Base-by-base conservation (phyloP, 2,888 invertebrate species). In the Agapostemon virescens region DNA sequence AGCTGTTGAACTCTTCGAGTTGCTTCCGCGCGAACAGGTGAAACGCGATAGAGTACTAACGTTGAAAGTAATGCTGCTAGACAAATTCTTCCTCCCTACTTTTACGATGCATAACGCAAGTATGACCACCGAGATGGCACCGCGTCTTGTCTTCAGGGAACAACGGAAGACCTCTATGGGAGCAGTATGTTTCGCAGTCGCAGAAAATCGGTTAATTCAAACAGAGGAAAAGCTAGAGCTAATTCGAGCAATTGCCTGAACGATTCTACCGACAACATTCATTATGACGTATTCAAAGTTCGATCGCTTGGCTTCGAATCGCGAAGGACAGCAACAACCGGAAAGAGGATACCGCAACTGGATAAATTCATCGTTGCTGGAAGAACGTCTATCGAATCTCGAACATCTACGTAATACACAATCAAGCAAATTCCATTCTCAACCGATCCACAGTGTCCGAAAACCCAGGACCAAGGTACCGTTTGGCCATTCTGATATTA, bases 101-200 rank as follows among this genome's bases (percentile, higher is more conserved):
- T 30, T 4, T 2, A 23, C 42, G 26, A 58, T n/a, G 30, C 49
- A 5, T n/a, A 55, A 58, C 49, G 26, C 49, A 23, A 40, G 40
- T 23, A 15, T 40, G 36, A 23, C 20, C 33, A 52, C 2, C 26
- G 1, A 17, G 58, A 61, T 23, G 45, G 4, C 36, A 23, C 26
- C 45, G 45, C 20, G 49, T 49, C n/a, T 38, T 30, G 55, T 55
- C n/a, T 38, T 33, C 33, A 26, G 6, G 40, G 33, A 36, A 55
- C 38, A n/a, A 36, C 26, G 26, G 33, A 42, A 55, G 15, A 26
- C 64, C 26, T 30, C 5, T 36, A 15, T 58, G 58, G 40, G 20
- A 58, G 70, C 67, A 20, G 71, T 38, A 40, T 20, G n/a, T 67
- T 33, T 52, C 38, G 40, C 71, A 61, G 33, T 70, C 63, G n/a